phyloP scores from a whole-genome alignment of 2,888 invertebrate genomes.

The Archaeoteleia sp. region DNA sequence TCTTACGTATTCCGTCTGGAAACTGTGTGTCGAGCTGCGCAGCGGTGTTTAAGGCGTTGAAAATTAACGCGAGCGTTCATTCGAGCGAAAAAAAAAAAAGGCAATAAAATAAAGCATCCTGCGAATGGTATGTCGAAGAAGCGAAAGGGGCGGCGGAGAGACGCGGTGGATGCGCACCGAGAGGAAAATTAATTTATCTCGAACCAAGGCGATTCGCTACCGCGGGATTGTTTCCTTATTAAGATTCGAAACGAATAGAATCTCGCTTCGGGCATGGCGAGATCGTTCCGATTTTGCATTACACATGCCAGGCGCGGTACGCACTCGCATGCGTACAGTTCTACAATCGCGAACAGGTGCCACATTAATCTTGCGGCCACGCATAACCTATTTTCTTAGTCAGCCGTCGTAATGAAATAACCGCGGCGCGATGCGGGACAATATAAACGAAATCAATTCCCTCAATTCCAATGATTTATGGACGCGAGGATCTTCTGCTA shows the following conservation, averaged over 20 bases:
- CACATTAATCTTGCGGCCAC: slow-evolving; percentile 63
- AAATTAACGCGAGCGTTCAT: slow-evolving; percentile 10
- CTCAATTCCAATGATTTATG: slow-evolving; percentile 55
- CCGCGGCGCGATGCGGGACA: slow-evolving; percentile 44
- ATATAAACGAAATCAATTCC: slow-evolving; percentile 59
- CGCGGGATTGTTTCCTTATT: slow-evolving; percentile 52
- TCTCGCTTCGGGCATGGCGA: slow-evolving; percentile 46
- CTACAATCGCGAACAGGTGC: slow-evolving; percentile 62
- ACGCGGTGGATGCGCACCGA: no score
- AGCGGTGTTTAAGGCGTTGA: slow-evolving; percentile 7
- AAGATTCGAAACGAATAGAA: slow-evolving; percentile 55
- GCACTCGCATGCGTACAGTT: slow-evolving; percentile 37
- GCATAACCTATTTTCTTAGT: slow-evolving; percentile 60
- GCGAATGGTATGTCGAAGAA: no score
- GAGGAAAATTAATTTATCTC: slow-evolving; percentile 48
- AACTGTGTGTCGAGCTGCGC: no score
- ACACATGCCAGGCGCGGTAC: slow-evolving; percentile 42
- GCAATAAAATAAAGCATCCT: slow-evolving; percentile 11
- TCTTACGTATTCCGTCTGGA: no score
- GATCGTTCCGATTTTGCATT: slow-evolving; percentile 51
- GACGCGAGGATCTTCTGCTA: slow-evolving; percentile 4
- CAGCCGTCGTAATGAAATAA: slow-evolving; percentile 58
- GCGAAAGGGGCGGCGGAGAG: no score
- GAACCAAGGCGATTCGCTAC: slow-evolving; percentile 46
- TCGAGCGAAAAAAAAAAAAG: slow-evolving; percentile 7